Evolutionary conservation across 2,113 vertebrate species (phyloP).

Genomic region (Dinomys branickii): DNA sequence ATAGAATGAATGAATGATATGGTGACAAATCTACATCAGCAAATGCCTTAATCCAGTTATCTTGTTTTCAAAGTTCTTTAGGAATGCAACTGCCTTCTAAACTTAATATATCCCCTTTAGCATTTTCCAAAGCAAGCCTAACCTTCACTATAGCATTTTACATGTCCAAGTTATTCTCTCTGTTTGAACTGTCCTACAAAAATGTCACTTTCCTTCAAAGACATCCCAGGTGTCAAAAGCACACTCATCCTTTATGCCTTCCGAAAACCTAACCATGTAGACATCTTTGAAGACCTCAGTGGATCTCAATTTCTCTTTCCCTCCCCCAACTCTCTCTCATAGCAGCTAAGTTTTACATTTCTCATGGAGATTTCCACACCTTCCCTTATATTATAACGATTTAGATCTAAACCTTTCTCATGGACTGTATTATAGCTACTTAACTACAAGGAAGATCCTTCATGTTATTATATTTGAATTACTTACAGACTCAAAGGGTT

Average conservation of each 20-base stretch:
- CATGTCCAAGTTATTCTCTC: slow-evolving; percentile 6
- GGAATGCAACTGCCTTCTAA: slow-evolving; percentile 1
- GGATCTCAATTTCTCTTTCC: too few relatives aligned
- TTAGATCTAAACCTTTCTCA: neutral
- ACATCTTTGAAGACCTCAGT: neutral
- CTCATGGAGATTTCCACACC: neutral
- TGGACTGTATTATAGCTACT: neutral
- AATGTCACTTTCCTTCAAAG: neutral
- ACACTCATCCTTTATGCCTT: neutral
- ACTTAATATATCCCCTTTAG: neutral
- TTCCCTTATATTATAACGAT: neutral
- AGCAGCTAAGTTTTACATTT: neutral
- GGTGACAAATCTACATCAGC: neutral
- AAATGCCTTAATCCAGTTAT: neutral
- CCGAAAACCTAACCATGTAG: neutral
- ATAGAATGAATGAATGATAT: neutral
- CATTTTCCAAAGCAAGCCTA: neutral
- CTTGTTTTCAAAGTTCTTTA: neutral
- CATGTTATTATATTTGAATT: neutral
- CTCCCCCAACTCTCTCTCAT: neutral
- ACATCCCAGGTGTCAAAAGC: neutral
- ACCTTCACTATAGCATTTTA: neutral
- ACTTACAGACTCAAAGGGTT: neutral
- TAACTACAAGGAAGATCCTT: neutral
- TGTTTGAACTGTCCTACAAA: neutral